phyloP scores from a whole-genome alignment of 2,113 vertebrate genomes.

The Odocoileus virginianus region DNA sequence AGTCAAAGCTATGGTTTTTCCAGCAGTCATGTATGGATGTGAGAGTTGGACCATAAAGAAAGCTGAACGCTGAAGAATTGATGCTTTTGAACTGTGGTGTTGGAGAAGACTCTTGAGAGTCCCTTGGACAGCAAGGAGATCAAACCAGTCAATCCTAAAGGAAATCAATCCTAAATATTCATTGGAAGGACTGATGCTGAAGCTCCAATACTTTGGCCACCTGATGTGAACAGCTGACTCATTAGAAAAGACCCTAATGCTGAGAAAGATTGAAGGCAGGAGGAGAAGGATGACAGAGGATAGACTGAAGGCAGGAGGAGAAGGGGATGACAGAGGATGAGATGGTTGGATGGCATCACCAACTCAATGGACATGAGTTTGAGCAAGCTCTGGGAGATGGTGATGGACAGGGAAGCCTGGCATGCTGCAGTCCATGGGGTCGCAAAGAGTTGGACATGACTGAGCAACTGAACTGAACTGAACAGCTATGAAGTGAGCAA shows the following conservation, averaged over 20 bases:
- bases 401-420: not conserved
- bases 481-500: not conserved
- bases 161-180: not conserved
- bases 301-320: not conserved
- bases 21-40: not conserved
- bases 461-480: not conserved
- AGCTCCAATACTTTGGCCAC: not conserved
- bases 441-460: not conserved
- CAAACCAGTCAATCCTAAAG: not conserved
- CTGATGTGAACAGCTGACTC: not conserved
- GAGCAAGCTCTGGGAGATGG: not conserved
- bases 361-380: not conserved
- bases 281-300: not conserved
- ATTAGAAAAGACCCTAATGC: not conserved
- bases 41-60: not conserved
- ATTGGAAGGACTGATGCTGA: not conserved
- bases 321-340: not conserved
- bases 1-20: not conserved
- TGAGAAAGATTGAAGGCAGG: not conserved
- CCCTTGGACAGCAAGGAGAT: not conserved
- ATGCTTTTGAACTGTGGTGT: not conserved
- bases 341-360: fast-evolving
- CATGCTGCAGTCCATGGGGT: not conserved
- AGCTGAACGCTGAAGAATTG: not conserved
- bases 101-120: not conserved